Base-by-base conservation (phyloP, 2,888 invertebrate species). In the Hemithea aestivaria region DNA sequence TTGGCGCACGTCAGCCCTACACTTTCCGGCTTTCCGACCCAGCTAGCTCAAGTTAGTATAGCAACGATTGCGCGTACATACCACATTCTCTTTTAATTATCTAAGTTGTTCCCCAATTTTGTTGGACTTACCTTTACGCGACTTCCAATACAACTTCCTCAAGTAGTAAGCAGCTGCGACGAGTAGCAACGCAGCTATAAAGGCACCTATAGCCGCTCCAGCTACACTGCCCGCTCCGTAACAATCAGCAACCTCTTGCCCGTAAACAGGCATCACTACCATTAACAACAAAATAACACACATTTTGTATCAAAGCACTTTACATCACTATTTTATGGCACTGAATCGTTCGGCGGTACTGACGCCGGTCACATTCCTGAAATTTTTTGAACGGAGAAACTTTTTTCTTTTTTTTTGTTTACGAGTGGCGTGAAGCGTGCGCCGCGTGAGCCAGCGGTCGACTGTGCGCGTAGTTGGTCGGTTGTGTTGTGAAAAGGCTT, bases 161-260 rank as follows among this genome's bases (percentile, higher is more conserved):
- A 91, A 69, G 62, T 90, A 82, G 62, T 87, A 89, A 40, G 84
- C 88, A 24, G 88, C 81, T 35, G 83, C 90, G 22, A 90, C 81
- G 39, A 92, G 74, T 36, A 91, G 69, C 40, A 90, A 76, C 53
- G 92, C 91, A 53, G 89, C 89, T 54, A 93, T 66, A 66, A 93
- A 90, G 54, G 93, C 92, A 58, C 93, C 91, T 55, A 93, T 88
- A 45, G 93, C 91, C 51, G 92, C 91, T 42, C 91, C 91, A 41
- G 92, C 92, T 45, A 94, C 88, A 66, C 91, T 91, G 51, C 92
- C 92, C 59, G 90, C 88, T 57, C 90, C 90, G 78, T 90, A 92
- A 76, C 92, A 92, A 61, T 74, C 71, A 44, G 65, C 73, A 58
- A 71, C 72, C 65, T 80, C 80, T 69, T 85, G 84, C 56, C 80